Evolutionary conservation across 2,797 vertebrate genomes (phyloP).

Genomic region (Podargus strigoides): DNA sequence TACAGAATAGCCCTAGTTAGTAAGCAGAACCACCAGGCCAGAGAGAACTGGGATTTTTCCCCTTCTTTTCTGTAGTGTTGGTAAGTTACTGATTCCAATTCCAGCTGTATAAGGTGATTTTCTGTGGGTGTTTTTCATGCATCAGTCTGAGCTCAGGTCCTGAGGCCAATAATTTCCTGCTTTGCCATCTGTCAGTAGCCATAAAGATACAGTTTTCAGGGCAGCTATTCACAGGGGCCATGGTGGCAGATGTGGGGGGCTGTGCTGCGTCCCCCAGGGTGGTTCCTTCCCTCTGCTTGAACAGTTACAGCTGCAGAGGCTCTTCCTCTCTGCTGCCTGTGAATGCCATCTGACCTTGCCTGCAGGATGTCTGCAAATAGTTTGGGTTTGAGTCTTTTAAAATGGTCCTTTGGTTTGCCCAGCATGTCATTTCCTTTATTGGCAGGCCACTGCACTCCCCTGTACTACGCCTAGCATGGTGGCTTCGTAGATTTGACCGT

Average conservation of each 20-base stretch:
- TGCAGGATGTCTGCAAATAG: not conserved
- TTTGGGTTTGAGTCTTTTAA: not conserved
- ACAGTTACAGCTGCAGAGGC: not conserved
- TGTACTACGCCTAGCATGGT: rapidly evolving
- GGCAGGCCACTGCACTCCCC: rapidly evolving
- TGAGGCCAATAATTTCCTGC: not conserved
- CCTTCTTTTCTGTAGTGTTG: not conserved
- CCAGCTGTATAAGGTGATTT: not conserved
- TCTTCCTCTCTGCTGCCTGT: not conserved
- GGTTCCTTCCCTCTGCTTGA: not conserved
- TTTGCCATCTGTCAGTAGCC: not conserved
- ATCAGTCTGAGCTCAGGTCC: not conserved
- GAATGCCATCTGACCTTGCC: not conserved
- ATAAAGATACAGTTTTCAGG: not conserved
- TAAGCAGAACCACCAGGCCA: not conserved
- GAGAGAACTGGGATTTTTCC: not conserved
- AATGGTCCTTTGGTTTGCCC: not conserved
- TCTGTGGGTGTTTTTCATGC: not conserved
- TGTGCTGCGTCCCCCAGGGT: rapidly evolving
- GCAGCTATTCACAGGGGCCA: not conserved
- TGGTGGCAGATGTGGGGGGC: not conserved
- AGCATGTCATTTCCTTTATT: not conserved
- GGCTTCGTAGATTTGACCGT: not conserved
- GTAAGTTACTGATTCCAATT: not conserved
- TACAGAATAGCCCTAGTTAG: not conserved